Conservation (phyloP, 2,797 vertebrate species). For the Esox lucius region DNA sequence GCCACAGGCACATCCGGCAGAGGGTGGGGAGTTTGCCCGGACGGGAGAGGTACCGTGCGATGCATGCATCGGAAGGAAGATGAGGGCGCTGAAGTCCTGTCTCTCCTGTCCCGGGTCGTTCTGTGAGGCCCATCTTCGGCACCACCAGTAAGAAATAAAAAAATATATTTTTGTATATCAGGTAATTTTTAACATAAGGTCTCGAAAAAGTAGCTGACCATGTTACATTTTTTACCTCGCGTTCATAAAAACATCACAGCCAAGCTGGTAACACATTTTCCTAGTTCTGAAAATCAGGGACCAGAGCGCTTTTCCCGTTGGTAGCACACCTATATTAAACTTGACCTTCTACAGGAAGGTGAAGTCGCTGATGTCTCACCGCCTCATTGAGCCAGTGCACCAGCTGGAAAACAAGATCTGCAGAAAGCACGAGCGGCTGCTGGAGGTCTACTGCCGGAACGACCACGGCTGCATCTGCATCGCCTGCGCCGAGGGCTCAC, state of each 20-base stretch:
- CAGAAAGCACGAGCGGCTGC: slow-evolving; percentile 73
- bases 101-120: slow-evolving; percentile 75
- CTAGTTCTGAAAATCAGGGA: not conserved
- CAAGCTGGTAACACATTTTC: not conserved
- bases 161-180: not conserved
- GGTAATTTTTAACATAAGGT: not conserved
- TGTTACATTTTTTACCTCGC: not conserved
- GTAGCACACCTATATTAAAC: not conserved
- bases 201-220: not conserved
- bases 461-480: slow-evolving; percentile 74
- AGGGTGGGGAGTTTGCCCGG: slow-evolving; percentile 66
- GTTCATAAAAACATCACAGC: not conserved
- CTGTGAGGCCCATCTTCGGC: slow-evolving; percentile 74
- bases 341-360: slow-evolving; percentile 39
- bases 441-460: slow-evolving; percentile 75
- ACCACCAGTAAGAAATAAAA: slow-evolving; percentile 61
- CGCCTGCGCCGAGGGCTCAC: slow-evolving; percentile 62
- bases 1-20: not conserved
- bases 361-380: slow-evolving; percentile 66
- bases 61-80: slow-evolving; percentile 77
- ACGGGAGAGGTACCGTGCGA: slow-evolving; percentile 74
- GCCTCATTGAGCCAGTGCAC: slow-evolving; percentile 71
- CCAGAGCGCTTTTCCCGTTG: not conserved
- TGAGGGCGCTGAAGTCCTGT: slow-evolving; percentile 77
- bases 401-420: slow-evolving; percentile 78